Conservation (phyloP, 2,888 invertebrate species). For the Drosophila algonquin region DNA sequence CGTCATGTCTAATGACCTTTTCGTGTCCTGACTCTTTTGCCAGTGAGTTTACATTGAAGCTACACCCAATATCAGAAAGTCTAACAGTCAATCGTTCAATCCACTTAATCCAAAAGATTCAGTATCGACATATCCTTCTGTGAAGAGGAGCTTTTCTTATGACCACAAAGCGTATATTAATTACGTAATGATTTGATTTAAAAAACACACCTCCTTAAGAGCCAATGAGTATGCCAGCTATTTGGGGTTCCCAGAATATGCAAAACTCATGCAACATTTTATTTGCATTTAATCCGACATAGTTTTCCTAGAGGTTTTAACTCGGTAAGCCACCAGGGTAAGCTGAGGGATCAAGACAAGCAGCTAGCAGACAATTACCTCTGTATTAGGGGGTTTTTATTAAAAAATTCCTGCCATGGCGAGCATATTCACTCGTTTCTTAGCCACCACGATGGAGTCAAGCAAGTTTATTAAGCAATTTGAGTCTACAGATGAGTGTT, state of each 20-base stretch:
- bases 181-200: too few relatives aligned
- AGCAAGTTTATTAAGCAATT: slow-evolving; percentile 41
- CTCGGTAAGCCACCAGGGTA: slow-evolving; percentile 6
- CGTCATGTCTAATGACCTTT: too few relatives aligned
- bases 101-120: too few relatives aligned
- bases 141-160: too few relatives aligned
- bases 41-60: too few relatives aligned
- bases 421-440: slow-evolving; percentile 27
- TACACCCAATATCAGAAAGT: too few relatives aligned
- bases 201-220: too few relatives aligned
- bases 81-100: too few relatives aligned
- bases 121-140: too few relatives aligned
- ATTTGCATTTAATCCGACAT: slow-evolving; percentile 28
- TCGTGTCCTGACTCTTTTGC: slow-evolving; percentile 17
- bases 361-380: slow-evolving; percentile 9
- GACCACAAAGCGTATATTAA: too few relatives aligned
- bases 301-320: slow-evolving; percentile 4
- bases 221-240: background rate
- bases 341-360: too few relatives aligned
- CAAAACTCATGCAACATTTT: slow-evolving; percentile 16
- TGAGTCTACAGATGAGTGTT: slow-evolving; percentile 8
- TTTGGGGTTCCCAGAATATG: background rate
- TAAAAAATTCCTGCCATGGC: slow-evolving; percentile 40
- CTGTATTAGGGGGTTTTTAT: slow-evolving; percentile 16
- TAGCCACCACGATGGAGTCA: slow-evolving; percentile 13